A percentile compares a stretch with the other conserved stretches of the same genome.
Evolutionary conservation across 2,797 vertebrate species (phyloP).

Genomic region (Ctenosaura bakeri): DNA sequence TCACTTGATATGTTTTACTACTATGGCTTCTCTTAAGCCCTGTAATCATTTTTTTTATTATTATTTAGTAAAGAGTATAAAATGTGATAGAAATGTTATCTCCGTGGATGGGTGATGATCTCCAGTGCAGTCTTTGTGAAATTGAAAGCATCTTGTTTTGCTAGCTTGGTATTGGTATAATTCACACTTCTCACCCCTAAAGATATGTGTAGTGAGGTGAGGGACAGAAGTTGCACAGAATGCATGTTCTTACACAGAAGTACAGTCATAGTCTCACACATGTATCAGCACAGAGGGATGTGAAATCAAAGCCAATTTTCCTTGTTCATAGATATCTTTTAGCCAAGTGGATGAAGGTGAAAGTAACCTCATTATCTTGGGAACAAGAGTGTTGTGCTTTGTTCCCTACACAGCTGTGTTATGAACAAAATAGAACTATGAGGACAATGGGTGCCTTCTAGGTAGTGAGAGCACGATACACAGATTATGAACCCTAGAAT

Average conservation of each 20-base stretch:
- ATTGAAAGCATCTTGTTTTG: neutral
- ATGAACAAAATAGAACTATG: too few species aligned
- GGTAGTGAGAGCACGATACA: too few species aligned
- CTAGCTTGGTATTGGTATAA: conserved; percentile 3
- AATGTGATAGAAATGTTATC: neutral
- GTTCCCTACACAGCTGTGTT: too few species aligned
- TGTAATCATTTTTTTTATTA: conserved; percentile 16
- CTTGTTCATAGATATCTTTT: too few species aligned
- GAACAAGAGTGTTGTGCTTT: too few species aligned
- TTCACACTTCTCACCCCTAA: neutral
- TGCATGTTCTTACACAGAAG: neutral
- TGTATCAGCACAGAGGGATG: too few species aligned
- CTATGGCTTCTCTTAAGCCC: neutral
- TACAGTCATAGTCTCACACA: too few species aligned
- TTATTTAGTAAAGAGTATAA: conserved; percentile 6
- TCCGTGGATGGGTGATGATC: neutral
- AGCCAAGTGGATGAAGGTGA: too few species aligned
- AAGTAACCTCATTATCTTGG: too few species aligned
- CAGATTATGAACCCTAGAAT: neutral
- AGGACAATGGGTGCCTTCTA: too few species aligned
- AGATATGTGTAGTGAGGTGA: neutral
- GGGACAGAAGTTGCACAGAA: neutral
- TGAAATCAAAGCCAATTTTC: too few species aligned
- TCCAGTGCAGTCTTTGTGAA: neutral
- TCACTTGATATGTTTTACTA: neutral